Conservation (phyloP, 1,140 invertebrate genomes). For the Palaemon carinicauda region DNA sequence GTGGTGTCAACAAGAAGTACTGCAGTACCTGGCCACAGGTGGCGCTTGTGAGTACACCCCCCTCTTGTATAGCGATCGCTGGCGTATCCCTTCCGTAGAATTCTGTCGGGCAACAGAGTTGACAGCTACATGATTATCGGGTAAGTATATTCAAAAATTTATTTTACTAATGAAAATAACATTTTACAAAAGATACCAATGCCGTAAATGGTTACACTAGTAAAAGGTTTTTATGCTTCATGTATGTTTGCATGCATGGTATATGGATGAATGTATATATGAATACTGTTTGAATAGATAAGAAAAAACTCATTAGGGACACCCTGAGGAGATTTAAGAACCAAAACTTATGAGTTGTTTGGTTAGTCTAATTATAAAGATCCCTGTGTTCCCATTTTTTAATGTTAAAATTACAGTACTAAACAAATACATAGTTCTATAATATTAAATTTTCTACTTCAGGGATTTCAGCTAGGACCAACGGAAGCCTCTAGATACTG, state of each 20-base stretch:
- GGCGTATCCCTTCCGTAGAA: too few species aligned
- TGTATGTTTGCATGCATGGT: background rate
- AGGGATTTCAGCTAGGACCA: constrained; percentile 85
- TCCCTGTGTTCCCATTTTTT: background rate
- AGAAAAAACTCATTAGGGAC: background rate
- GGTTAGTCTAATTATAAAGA: background rate
- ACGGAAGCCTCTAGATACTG: constrained; percentile 90
- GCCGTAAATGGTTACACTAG: background rate
- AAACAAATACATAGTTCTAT: too few species aligned
- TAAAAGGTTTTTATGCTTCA: background rate
- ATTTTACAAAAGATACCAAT: too few species aligned
- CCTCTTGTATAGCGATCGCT: too few species aligned
- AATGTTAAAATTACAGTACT: background rate
- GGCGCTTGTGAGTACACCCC: too few species aligned
- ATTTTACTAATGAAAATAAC: too few species aligned
- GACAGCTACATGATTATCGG: too few species aligned
- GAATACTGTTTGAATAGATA: background rate
- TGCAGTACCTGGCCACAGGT: too few species aligned
- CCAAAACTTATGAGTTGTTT: background rate
- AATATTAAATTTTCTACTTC: constrained; percentile 62
- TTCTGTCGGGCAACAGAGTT: too few species aligned
- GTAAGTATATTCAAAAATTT: too few species aligned
- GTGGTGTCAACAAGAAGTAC: too few species aligned
- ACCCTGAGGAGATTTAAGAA: too few species aligned
- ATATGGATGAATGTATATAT: background rate